These are phyloP conservation scores for Saccopteryx leptura DNA, from an alignment of 2,113 vertebrate species.

Conservation along the genomic window DNA sequence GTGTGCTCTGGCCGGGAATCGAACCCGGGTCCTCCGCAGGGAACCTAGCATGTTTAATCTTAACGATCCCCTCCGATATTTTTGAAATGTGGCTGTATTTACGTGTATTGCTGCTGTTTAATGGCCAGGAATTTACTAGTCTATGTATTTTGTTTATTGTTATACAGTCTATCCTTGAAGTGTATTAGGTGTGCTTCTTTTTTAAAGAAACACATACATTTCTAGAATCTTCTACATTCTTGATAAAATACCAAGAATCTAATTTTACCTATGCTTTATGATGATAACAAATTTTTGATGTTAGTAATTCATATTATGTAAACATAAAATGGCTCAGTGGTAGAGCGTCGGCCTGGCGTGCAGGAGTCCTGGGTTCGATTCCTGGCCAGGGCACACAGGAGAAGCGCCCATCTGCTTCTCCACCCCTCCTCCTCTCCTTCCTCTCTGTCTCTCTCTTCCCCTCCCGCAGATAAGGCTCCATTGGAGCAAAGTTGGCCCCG, in stretches of 20 bases:
- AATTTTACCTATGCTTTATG: slow-evolving; percentile 49
- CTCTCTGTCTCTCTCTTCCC: too few relatives aligned
- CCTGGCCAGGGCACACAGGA: too few relatives aligned
- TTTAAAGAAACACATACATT: slow-evolving; percentile 31
- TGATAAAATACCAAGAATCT: slow-evolving; percentile 37
- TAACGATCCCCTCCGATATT: slow-evolving; percentile 46
- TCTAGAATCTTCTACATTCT: slow-evolving; percentile 49
- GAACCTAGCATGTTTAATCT: not conserved
- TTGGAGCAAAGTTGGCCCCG: too few relatives aligned
- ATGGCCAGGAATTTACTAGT: slow-evolving; percentile 13
- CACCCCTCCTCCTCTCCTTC: too few relatives aligned
- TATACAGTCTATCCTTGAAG: slow-evolving; percentile 53
- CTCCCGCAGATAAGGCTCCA: too few relatives aligned
- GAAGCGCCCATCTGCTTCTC: too few relatives aligned
- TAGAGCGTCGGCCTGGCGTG: too few relatives aligned
- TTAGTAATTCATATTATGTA: slow-evolving; percentile 22
- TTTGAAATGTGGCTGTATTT: slow-evolving; percentile 32
- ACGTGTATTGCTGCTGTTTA: slow-evolving; percentile 43
- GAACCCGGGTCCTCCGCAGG: too few relatives aligned
- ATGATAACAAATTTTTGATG: slow-evolving; percentile 16
- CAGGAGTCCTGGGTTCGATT: too few relatives aligned
- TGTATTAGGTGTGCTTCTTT: not conserved
- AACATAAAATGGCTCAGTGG: not conserved
- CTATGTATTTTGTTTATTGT: slow-evolving; percentile 64
- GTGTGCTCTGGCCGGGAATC: too few relatives aligned